phyloP scores from a whole-genome alignment of 2,888 invertebrate genomes.

The Seira ritae region DNA sequence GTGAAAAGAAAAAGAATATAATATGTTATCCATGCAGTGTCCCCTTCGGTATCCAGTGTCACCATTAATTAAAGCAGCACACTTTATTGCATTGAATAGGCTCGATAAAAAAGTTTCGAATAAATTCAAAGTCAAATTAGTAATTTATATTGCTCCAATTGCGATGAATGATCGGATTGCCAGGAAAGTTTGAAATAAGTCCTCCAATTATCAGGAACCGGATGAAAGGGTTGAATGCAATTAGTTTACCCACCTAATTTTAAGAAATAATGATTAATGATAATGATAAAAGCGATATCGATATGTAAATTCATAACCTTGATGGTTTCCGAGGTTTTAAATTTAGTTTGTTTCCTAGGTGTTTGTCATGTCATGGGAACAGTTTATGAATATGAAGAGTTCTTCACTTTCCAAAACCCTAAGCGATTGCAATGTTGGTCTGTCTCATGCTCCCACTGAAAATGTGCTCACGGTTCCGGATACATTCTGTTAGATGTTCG shows the following conservation, averaged over 20 bases:
- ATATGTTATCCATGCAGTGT: no score
- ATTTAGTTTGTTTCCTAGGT: slow-evolving; percentile 12
- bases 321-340: not conserved
- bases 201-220: slow-evolving; percentile 16
- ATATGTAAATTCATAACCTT: no score
- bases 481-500: no score
- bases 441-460: slow-evolving; percentile 1
- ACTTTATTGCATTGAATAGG: no score
- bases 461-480: slow-evolving; percentile 30
- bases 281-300: no score
- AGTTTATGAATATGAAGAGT: not conserved
- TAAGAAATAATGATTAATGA: no score
- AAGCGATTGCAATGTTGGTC: slow-evolving; percentile 21
- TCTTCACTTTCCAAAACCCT: not conserved
- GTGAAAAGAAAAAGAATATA: no score
- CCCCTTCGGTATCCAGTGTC: no score
- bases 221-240: slow-evolving; percentile 21
- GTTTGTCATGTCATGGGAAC: slow-evolving; percentile 18
- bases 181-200: slow-evolving; percentile 21
- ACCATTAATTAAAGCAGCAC: no score
- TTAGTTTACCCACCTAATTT: no score
- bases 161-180: slow-evolving; percentile 19
- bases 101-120: no score
- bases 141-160: slow-evolving; percentile 13
- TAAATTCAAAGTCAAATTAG: no score